Evolutionary conservation across 2,888 invertebrate species (phyloP).

Genomic region (Pseudanteris insignis): DNA sequence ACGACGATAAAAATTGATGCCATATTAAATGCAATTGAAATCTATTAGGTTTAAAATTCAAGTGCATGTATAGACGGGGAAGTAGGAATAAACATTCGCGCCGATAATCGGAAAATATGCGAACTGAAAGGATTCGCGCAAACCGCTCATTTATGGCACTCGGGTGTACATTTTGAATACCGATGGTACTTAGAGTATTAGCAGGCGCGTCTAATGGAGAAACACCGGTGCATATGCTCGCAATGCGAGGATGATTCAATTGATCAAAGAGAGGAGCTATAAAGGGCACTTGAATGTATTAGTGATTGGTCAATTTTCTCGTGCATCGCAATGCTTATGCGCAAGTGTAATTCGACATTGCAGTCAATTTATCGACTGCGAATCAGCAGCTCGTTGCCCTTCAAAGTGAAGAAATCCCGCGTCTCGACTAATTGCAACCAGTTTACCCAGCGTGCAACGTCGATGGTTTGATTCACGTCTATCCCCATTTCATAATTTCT

Average conservation of each 20-base stretch:
- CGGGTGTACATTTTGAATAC: slow-evolving; percentile 16
- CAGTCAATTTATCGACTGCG: slow-evolving; percentile 20
- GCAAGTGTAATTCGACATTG: slow-evolving; percentile 27
- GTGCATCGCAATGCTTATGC: slow-evolving; percentile 22
- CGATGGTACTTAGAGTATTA: slow-evolving; percentile 28
- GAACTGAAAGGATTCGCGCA: slow-evolving; percentile 6
- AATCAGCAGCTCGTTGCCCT: slow-evolving; percentile 6
- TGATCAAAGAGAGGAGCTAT: slow-evolving; percentile 32
- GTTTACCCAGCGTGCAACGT: too few relatives aligned
- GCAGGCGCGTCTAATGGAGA: slow-evolving; percentile 30
- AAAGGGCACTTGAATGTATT: slow-evolving; percentile 39
- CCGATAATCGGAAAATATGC: too few relatives aligned
- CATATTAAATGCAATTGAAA: too few relatives aligned
- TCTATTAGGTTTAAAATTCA: too few relatives aligned
- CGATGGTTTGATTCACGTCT: too few relatives aligned
- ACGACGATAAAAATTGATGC: too few relatives aligned
- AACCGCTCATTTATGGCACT: slow-evolving; percentile 11
- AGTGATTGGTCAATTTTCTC: slow-evolving; percentile 38
- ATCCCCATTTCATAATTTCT: too few relatives aligned
- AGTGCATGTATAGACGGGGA: too few relatives aligned
- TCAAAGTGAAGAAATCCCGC: slow-evolving; percentile 28
- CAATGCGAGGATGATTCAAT: slow-evolving; percentile 34
- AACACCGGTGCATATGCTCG: slow-evolving; percentile 22
- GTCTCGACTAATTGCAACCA: slow-evolving; percentile 42
- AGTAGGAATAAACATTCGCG: too few relatives aligned